A percentile compares a stretch with the other conserved stretches of the same genome.
Evolutionary conservation across 2,888 invertebrate genomes (phyloP).

Genomic region (Antitype chi): DNA sequence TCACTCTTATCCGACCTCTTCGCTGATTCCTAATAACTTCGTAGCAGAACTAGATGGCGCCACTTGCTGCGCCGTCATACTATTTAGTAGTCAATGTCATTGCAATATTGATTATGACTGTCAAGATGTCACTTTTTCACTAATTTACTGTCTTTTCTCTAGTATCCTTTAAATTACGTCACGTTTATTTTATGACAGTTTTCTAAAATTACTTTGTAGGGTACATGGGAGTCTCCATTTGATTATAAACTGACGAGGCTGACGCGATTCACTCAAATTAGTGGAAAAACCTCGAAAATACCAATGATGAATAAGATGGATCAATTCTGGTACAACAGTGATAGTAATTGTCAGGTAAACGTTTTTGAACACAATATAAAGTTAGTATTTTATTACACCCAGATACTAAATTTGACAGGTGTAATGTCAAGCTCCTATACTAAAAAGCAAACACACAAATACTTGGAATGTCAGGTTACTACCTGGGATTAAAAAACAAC

Average conservation of each 20-base stretch:
- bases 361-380: neutral
- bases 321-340: constrained; percentile 52
- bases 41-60: no score
- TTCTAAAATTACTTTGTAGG: constrained; percentile 58
- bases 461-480: neutral
- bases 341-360: constrained; percentile 64
- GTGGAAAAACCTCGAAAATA: constrained; percentile 61
- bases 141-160: neutral
- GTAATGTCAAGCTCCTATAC: no score
- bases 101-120: neutral
- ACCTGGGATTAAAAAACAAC: no score
- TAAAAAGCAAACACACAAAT: no score
- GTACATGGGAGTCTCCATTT: constrained; percentile 74
- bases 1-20: no score
- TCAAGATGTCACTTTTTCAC: neutral
- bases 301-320: constrained; percentile 75
- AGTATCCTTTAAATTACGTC: neutral
- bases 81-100: neutral
- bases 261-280: constrained; percentile 64
- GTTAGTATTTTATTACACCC: neutral
- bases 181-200: neutral
- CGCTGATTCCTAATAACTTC: no score
- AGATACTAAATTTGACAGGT: no score
- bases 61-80: no score
- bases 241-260: constrained; percentile 67